These are phyloP conservation scores for Metopia argyrocephala DNA, from an alignment of 2,888 invertebrate genomes.

Conservation along the genomic window DNA sequence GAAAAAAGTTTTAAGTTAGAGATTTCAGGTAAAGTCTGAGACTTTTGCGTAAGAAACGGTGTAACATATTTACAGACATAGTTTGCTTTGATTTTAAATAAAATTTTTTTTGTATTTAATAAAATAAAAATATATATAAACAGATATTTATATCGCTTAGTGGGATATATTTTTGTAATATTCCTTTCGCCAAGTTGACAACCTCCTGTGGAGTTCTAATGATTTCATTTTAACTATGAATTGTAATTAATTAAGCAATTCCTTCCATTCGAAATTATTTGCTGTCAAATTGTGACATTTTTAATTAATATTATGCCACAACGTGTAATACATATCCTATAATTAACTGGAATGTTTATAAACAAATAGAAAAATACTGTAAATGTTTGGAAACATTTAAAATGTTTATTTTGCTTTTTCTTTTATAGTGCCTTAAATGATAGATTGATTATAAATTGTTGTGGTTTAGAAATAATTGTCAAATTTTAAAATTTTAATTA, in stretches of 20 bases:
- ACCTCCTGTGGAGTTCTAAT: constrained; percentile 13
- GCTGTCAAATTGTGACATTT: not conserved
- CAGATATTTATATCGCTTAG: too few species aligned
- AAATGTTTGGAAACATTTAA: not conserved
- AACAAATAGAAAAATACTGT: too few species aligned
- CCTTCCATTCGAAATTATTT: constrained; percentile 23
- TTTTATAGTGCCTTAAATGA: not conserved
- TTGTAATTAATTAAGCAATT: constrained; percentile 33
- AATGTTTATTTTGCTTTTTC: too few species aligned
- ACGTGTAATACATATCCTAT: not conserved
- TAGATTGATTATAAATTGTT: not conserved
- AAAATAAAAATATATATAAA: not conserved
- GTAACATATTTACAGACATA: too few species aligned
- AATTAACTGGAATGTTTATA: not conserved
- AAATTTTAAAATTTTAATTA: not conserved
- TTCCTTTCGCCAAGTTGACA: not conserved
- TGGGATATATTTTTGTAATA: not conserved
- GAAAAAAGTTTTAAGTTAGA: too few species aligned
- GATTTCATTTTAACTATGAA: not conserved
- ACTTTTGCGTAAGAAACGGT: too few species aligned
- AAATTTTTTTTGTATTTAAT: not conserved
- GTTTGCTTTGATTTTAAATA: too few species aligned
- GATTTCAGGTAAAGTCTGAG: too few species aligned
- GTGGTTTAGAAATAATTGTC: not conserved
- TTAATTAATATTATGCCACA: not conserved